These are phyloP conservation scores for Petroica traversi DNA, from an alignment of 2,113 vertebrate species.

Conservation along the genomic window DNA sequence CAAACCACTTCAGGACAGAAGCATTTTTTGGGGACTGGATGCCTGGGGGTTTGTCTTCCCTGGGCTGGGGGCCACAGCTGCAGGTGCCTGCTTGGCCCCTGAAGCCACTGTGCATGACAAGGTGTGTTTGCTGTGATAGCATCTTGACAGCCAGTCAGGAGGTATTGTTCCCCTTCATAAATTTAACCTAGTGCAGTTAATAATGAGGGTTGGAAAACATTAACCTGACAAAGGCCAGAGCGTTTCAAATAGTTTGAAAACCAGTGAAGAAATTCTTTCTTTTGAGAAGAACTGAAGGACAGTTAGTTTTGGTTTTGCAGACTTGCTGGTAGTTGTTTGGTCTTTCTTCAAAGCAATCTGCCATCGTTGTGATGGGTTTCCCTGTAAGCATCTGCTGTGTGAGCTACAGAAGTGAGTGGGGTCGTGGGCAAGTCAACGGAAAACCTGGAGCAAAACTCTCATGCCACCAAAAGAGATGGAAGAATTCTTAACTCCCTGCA, in stretches of 20 bases:
- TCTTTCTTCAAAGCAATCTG: not conserved
- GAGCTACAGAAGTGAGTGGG: not conserved
- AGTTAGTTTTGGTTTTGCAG: not conserved
- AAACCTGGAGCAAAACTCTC: not conserved
- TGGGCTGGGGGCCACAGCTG: not conserved
- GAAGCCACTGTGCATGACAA: fast-evolving
- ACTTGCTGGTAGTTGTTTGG: not conserved
- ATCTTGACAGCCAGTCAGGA: not conserved
- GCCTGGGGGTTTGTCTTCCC: not conserved
- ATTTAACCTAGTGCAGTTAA: not conserved
- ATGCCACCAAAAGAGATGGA: not conserved
- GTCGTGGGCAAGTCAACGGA: not conserved
- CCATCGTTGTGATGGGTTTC: fast-evolving
- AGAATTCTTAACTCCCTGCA: not conserved
- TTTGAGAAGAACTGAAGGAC: not conserved
- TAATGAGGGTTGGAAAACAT: slow-evolving; percentile 20
- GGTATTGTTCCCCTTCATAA: not conserved
- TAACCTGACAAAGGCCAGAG: not conserved
- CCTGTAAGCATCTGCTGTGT: not conserved
- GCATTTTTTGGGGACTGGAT: not conserved
- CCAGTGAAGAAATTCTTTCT: not conserved
- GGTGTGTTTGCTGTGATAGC: not conserved
- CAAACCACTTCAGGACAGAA: not conserved
- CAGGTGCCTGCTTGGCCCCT: not conserved
- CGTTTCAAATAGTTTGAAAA: not conserved